These are phyloP conservation scores for Sesamia nonagrioides DNA, from an alignment of 1,140 invertebrate species.

Conservation along the genomic window DNA sequence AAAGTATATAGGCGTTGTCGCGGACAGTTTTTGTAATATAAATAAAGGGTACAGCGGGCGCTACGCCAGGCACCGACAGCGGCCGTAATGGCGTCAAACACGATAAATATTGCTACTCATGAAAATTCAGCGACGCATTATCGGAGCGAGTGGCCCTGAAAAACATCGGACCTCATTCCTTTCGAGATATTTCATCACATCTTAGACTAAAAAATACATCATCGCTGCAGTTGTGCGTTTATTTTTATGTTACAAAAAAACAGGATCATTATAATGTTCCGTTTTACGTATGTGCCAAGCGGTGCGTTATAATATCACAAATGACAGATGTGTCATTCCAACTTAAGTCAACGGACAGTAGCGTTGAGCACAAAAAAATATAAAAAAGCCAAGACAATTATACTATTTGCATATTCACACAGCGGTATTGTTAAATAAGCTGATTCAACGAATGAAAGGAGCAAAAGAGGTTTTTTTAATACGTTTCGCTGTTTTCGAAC, in stretches of 20 bases:
- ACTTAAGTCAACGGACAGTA: conserved; percentile 58
- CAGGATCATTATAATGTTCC: conserved; percentile 64
- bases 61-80: conserved; percentile 61
- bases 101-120: conserved; percentile 80
- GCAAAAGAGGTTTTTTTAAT: conserved; percentile 59
- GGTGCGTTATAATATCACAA: conserved; percentile 77
- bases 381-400: conserved; percentile 72
- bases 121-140: conserved; percentile 80
- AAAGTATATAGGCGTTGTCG: conserved; percentile 76
- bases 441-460: conserved; percentile 69
- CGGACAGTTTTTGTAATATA: conserved; percentile 78
- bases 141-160: conserved; percentile 56
- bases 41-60: conserved; percentile 75
- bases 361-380: conserved; percentile 52
- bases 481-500: conserved; percentile 67
- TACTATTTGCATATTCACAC: conserved; percentile 81
- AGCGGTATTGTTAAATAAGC: conserved; percentile 71
- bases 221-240: conserved; percentile 51
- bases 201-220: conserved; percentile 64
- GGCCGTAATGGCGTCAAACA: conserved; percentile 72
- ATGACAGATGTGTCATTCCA: conserved; percentile 82
- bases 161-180: conserved; percentile 62
- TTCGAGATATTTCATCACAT: conserved; percentile 66
- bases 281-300: conserved; percentile 65
- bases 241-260: conserved; percentile 61